Evolutionary conservation across 2,797 vertebrate species (phyloP), one percentile per base, ranked within the genome.

Genomic region (Mus caroli): DNA sequence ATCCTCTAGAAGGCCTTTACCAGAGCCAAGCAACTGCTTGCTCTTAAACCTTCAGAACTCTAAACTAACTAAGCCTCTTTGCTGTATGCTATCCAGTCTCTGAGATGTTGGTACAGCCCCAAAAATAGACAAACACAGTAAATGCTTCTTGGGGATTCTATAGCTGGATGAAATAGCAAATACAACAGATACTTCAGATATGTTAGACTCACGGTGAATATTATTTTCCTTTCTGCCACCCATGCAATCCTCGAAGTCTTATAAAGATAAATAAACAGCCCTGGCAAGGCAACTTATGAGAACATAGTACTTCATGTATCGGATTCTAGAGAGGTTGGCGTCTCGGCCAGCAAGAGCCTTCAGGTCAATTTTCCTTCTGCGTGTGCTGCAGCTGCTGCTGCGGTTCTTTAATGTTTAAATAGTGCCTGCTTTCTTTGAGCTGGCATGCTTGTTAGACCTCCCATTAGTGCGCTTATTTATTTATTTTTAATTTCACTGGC

Each of bases 401-500:
- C 4, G 1, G 62, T 88, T 94, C 94, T 94, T 95, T 94, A 96
- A 95, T 96, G 94, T 93, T 96, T 96, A 94, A 92, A 86, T 85
- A 94, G 94, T 64, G 76, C 78, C 92, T 93, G 73, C 94, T 90
- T 95, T 91, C 78, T 79, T 37, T 20, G 84, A n/a, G 67, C 56
- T 93, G 95, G 94, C 83, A 6, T 73, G 83, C 82, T 91, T 84
- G 60, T 43, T 94, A 94, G 91, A 77, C 83, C 46, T 91, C 89
- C 86, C 92, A 95, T 96, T 91, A 94, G 86, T 43, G 75, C 79
- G 75, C 62, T 92, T 97, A 94, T 96, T 97, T 97, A 95, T 96
- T 97, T 97, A 96, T 97, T 96, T 97, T 96, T 97, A 96, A 97
- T 97, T 97, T 95, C 92, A 76, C 92, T 80, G 87, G 91, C 95